phyloP scores from a whole-genome alignment of 2,797 vertebrate genomes.

The Cyprinodon diabolis region DNA sequence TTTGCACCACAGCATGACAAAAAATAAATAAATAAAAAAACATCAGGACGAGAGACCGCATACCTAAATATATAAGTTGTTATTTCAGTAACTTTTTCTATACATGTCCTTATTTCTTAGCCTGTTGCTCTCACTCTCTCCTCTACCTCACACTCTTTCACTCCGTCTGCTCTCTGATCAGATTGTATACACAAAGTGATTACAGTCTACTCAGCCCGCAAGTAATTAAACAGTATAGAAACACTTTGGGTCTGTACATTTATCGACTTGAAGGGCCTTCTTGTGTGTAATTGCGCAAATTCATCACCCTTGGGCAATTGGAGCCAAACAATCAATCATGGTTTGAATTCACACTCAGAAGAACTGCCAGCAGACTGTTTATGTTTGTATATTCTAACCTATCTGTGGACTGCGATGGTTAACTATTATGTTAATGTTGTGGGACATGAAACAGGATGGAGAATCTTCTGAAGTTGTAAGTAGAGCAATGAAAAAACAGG shows the following conservation, averaged over 20 bases:
- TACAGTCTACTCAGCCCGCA: conserved; percentile 50
- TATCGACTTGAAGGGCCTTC: conserved; percentile 54
- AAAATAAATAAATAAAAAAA: too few species aligned
- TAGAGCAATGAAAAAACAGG: not conserved
- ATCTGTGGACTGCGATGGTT: not conserved
- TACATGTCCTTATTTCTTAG: conserved; percentile 17
- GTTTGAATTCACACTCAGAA: conserved; percentile 47
- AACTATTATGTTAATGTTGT: conserved; percentile 1
- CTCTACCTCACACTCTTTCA: conserved; percentile 19
- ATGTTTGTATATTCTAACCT: conserved; percentile 19
- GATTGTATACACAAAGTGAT: conserved; percentile 63
- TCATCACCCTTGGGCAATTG: conserved; percentile 67
- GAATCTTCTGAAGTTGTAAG: not conserved
- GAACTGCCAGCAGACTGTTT: conserved; percentile 19
- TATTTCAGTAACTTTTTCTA: conserved; percentile 24
- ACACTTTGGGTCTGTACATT: conserved; percentile 48
- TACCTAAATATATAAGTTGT: conserved; percentile 34
- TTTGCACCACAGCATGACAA: not conserved
- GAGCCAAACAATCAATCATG: conserved; percentile 44
- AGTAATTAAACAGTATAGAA: conserved; percentile 60
- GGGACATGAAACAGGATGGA: not conserved
- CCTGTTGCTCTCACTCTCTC: conserved; percentile 20
- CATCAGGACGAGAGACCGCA: conserved; percentile 4
- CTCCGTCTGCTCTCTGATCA: conserved; percentile 34
- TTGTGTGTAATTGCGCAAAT: conserved; percentile 69